Percentiles rank a stretch among this genome's conserved stretches.
phyloP scores from a whole-genome alignment of 2,888 invertebrate species.

The Meloe dianella region DNA sequence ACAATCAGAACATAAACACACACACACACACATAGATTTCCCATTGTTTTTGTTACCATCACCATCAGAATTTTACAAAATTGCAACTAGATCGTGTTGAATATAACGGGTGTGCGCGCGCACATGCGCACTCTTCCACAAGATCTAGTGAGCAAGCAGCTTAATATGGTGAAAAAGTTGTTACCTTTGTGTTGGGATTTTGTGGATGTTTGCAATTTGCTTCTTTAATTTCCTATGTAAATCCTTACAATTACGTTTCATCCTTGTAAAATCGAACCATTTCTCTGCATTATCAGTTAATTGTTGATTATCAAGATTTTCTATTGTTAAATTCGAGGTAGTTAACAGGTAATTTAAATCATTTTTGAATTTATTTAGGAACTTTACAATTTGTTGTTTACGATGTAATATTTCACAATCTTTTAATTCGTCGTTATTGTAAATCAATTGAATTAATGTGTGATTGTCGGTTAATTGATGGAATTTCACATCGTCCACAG shows the following conservation, averaged over 20 bases:
- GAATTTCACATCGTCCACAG: conserved; percentile 65
- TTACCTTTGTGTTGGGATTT: background rate
- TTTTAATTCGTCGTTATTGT: conserved; percentile 66
- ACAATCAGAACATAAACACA: background rate
- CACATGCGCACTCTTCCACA: background rate
- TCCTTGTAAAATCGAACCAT: conserved; percentile 67
- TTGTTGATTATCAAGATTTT: conserved; percentile 61
- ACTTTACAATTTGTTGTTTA: conserved; percentile 63
- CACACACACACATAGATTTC: conserved; percentile 1
- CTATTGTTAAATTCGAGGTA: conserved; percentile 64
- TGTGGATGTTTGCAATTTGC: conserved; percentile 15
- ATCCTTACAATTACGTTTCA: conserved; percentile 64
- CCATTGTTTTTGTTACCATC: no score
- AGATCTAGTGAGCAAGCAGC: background rate
- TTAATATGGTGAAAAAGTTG: background rate
- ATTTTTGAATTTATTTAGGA: conserved; percentile 65
- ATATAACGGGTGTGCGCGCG: background rate
- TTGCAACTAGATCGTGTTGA: no score
- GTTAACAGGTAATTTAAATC: conserved; percentile 60
- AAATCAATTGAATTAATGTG: conserved; percentile 73
- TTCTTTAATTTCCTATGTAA: conserved; percentile 55
- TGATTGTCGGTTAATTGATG: conserved; percentile 73
- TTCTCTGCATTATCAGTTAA: conserved; percentile 62
- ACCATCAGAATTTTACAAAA: background rate
- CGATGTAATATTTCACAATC: conserved; percentile 73